Conservation (phyloP, 2,888 invertebrate genomes). For the Parasteatoda lunata region DNA sequence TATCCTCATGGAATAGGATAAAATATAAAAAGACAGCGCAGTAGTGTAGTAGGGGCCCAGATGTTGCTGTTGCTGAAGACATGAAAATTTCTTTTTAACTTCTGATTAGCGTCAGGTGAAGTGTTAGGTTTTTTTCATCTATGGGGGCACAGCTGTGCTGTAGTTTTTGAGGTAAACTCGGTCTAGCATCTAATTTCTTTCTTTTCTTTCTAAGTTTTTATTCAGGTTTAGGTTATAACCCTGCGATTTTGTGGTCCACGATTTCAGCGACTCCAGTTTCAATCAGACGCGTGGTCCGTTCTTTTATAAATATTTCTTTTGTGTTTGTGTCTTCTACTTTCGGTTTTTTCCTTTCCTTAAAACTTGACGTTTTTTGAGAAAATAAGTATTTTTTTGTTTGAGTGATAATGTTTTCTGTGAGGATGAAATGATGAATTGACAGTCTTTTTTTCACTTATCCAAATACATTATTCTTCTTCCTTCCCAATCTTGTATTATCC, state of each 20-base stretch:
- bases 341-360: conserved; percentile 4
- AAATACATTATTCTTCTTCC: background rate
- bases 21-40: conserved; percentile 30
- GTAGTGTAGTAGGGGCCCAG: conserved; percentile 40
- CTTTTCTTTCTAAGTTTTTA: conserved; percentile 19
- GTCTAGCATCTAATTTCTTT: conserved; percentile 48
- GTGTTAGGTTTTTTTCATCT: conserved; percentile 31
- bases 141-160: conserved; percentile 35
- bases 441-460: conserved; percentile 4
- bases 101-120: conserved; percentile 52
- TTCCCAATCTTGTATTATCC: conserved; percentile 25
- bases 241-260: conserved; percentile 33
- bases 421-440: conserved; percentile 26
- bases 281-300: conserved; percentile 15
- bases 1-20: conserved; percentile 12
- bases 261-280: conserved; percentile 44
- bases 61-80: conserved; percentile 51
- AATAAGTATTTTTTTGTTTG: conserved; percentile 7
- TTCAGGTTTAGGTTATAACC: conserved; percentile 31
- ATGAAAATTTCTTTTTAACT: conserved; percentile 53
- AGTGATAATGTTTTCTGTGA: conserved; percentile 29
- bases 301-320: background rate
- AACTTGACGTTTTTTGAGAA: conserved; percentile 11
- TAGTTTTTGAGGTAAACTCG: conserved; percentile 49
- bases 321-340: too few species aligned